These are phyloP conservation scores for Kryptopterus vitreolus DNA, from an alignment of 2,797 vertebrate genomes.

Conservation along the genomic window DNA sequence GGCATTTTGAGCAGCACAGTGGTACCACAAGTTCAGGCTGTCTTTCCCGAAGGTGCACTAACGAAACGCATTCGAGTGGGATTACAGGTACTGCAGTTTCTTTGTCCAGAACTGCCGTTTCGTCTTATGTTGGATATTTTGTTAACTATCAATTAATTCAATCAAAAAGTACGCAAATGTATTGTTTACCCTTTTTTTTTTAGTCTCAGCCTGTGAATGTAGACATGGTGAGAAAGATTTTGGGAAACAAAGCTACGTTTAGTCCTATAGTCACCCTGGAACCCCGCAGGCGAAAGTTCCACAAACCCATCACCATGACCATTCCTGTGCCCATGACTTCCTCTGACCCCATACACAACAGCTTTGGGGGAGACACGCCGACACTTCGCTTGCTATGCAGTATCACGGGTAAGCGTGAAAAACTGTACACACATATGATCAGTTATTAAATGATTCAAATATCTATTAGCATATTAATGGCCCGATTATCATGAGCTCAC, in stretches of 20 bases:
- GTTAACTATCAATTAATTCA: no score
- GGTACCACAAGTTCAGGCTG: conserved; percentile 93
- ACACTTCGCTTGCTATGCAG: conserved; percentile 93
- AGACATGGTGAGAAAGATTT: conserved; percentile 89
- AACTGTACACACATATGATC: neutral
- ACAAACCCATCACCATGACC: conserved; percentile 98
- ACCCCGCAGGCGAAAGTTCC: conserved; percentile 95
- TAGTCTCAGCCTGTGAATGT: conserved; percentile 89
- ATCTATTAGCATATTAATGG: no score
- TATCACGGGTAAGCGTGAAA: conserved; percentile 85
- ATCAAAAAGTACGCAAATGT: no score
- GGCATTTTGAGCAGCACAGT: conserved; percentile 95
- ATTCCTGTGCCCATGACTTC: conserved; percentile 91
- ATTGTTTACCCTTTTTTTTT: no score
- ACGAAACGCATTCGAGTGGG: conserved; percentile 96
- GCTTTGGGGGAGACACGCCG: conserved; percentile 88
- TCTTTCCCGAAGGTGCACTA: conserved; percentile 94
- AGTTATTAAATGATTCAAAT: neutral
- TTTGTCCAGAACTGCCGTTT: neutral
- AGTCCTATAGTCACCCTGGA: conserved; percentile 97
- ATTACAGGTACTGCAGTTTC: conserved; percentile 81
- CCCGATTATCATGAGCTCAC: no score
- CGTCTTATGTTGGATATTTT: neutral
- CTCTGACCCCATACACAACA: conserved; percentile 80
- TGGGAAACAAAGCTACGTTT: conserved; percentile 95